Evolutionary conservation across 2,797 vertebrate genomes (phyloP), one percentile per base, ranked within the genome.

Genomic region (Harpagifer antarcticus): DNA sequence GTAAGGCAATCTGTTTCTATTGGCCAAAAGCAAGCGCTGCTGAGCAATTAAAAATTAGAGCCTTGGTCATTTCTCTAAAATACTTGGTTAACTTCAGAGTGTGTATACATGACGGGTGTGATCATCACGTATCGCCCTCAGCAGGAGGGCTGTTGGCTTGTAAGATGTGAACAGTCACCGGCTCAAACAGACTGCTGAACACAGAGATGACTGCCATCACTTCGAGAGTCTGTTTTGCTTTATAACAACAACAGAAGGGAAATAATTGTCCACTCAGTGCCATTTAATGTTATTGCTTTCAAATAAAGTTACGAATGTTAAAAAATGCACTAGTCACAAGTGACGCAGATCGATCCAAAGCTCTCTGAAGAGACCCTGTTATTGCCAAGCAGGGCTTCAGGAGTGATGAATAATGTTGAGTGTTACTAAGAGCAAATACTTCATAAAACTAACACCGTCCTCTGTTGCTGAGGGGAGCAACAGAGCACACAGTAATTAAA

Each of bases 371-470:
- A 86, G 83, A 85, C 68, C 61, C 50, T 65, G 71, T 65, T 70
- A 75, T 20, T 72, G 72, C 81, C 83, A 76, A 88, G 68, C 63
- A 75, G 78, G 52, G 86, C 88, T 90, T 89, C 86, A 86, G 84
- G 77, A 81, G 74, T 84, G 83, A 73, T 78, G 86, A 88, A 81
- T 83, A 77, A 86, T 87, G 89, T 63, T 66, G 68, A 92, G 84
- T 74, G 85, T 81, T 89, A 85, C 83, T 65, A 74, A 86, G 85
- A 89, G 77, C 86, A 91, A 91, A 92, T 85, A 89, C 85, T 88
- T 92, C 78, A 91, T 92, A 81, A 90, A 88, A 78, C 74, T 65
- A 86, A 89, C 89, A 84, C 75, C 81, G 84, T 88, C 86, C 84
- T 80, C 66, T 87, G 88, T 73, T 84, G 84, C 89, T 82, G 58